Evolutionary conservation across 2,888 invertebrate genomes (phyloP), one percentile per base, ranked within the genome.

Genomic region (Seladonia tumulorum): DNA sequence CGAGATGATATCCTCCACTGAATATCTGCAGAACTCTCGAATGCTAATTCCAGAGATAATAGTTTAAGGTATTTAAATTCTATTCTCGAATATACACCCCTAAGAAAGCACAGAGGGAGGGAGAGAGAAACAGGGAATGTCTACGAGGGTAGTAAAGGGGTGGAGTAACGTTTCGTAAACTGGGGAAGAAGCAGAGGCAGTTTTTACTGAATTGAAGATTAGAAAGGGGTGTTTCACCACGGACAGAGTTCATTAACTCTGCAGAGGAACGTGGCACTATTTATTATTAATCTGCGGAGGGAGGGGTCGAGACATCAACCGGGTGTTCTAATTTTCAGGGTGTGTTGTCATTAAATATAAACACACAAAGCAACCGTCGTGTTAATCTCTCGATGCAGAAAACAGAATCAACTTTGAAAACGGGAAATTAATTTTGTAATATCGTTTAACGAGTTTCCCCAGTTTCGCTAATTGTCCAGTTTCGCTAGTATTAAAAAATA

Each of bases 191-290:
- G 60, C 60, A 47, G 63, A 63, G 25, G 25, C 22, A 45, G 75
- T 76, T 76, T 76, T 76, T 63, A 45, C 25, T 18, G 75, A 76
- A 63, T 63, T n/a, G 22, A 42, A 60, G 45, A 45, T 63, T 76
- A 63, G 60, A 63, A 25, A 63, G 29, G 42, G 45, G 18, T 39
- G 18, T 63, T 25, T 12, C 45, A 29, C 29, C 53, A n/a, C 35
- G 49, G 60, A 12, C 68, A 8, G 75, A 29, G 75, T 63, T 45
- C 60, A 76, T 63, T 76, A 76, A 60, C 75, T 45, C 45, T 14
- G 39, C 60, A 25, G 60, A 12, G 10, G 57, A 76, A 60, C 75
- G 75, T 63, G 60, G 29, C n/a, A 12, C 42, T 57, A 75, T 75
- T 60, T 75, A 75, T 75, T 63, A 75, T 63, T 60, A 75, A 75